Evolutionary conservation across 53 echinoderm and acorn worm species (phyloP), one percentile per base, ranked within the genome.

Genomic region (Crossaster papposus): DNA sequence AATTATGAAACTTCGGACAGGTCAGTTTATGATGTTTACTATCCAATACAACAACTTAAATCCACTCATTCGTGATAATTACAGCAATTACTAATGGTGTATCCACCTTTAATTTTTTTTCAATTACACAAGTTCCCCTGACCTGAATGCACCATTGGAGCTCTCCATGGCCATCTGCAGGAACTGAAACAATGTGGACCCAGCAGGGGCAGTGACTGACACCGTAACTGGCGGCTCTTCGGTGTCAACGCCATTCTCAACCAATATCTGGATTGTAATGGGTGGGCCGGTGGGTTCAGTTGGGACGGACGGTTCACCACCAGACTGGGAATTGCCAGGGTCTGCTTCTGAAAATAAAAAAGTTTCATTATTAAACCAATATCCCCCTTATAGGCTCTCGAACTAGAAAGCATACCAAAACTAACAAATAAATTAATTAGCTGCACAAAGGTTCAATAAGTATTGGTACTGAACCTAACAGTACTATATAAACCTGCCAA

Each of bases 221-320:
- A 84, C 26, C 4, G 82, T 83, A 20, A 84, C 65, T 1, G 31
- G 51, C 29, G 64, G 53, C 10, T 51, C 65, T 1, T 70, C 34
- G 2, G 54, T 77, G 72, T 91, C 84, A 28, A 91, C 77, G 33
- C 91, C 54, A 37, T 91, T 85, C 36, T 91, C 83, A 65, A 91
- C 23, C 11, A 32, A 22, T 14, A 91, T 83, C 33, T 64, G 64
- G 36, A 91, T 85, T 54, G 77, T 78, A 79, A 91, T 91, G 38
- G 84, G 54, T 38, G 84, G 91, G 24, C 77, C 76, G 26, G 28
- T 62, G 24, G 36, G 4, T 36, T 23, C 68, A 0, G 85, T 65
- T 13, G 65, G 32, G 68, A 31, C 85, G 2, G 30, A 33, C 70
- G 53, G 51, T 22, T 17, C 70, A 37, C 30, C 20, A 72, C 32